Percentiles rank a stretch among this genome's conserved stretches.
These are phyloP conservation scores for Euzetes globulus DNA, from an alignment of 2,888 invertebrate genomes.

Conservation along the genomic window DNA sequence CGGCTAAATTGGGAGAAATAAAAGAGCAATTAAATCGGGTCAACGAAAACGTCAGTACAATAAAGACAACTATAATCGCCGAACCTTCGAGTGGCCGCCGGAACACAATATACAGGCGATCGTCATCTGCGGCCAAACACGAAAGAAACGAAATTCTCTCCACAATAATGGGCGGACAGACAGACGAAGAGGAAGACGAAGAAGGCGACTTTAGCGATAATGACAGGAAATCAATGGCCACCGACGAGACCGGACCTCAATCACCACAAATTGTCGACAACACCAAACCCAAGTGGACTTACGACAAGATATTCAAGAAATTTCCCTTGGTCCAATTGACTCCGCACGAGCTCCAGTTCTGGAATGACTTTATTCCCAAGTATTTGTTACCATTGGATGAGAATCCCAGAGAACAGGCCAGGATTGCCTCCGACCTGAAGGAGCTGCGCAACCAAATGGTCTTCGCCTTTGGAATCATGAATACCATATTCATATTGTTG, in stretches of 20 bases:
- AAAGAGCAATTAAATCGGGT: slow-evolving; percentile 10
- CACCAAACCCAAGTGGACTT: background rate
- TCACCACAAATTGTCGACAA: no score
- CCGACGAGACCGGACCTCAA: no score
- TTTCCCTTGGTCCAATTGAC: background rate
- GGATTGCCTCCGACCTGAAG: slow-evolving; percentile 72
- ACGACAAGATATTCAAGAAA: slow-evolving; percentile 7
- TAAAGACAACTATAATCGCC: background rate
- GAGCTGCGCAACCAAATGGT: slow-evolving; percentile 89
- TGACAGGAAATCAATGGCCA: no score
- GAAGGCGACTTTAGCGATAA: background rate
- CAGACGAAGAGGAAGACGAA: background rate
- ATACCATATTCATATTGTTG: slow-evolving; percentile 95
- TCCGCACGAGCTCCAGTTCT: slow-evolving; percentile 50
- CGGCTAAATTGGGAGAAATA: background rate
- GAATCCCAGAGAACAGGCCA: slow-evolving; percentile 45
- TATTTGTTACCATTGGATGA: slow-evolving; percentile 51
- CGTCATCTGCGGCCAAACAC: no score
- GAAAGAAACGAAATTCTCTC: no score
- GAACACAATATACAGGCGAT: background rate
- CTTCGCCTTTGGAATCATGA: slow-evolving; percentile 95
- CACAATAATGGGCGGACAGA: no score
- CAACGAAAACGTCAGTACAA: background rate
- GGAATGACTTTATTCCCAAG: slow-evolving; percentile 52
- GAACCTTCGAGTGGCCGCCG: background rate